Conservation (phyloP, 2,797 vertebrate species). For the Euphonia xanthogaster region DNA sequence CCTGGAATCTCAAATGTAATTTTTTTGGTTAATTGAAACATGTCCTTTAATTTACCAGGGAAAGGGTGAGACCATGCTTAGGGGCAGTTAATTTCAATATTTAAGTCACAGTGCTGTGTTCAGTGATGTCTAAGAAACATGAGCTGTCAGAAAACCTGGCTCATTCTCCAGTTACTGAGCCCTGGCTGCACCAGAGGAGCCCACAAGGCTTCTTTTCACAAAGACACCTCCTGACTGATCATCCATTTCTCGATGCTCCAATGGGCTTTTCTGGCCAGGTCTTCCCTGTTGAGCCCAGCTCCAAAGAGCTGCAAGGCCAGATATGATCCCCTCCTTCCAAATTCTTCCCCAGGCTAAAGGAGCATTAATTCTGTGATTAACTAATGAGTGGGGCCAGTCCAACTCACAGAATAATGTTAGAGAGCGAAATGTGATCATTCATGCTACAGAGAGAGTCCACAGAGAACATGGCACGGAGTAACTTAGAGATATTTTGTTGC, state of each 20-base stretch:
- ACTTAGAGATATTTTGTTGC: not conserved
- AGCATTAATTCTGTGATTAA: not conserved
- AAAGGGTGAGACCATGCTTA: not conserved
- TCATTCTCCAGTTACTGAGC: not conserved
- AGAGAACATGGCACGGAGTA: not conserved
- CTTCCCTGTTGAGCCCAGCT: not conserved
- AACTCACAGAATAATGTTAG: fast-evolving
- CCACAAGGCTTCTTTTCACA: not conserved
- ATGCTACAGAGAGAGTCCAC: not conserved
- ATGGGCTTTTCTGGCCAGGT: not conserved
- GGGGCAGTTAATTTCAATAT: not conserved
- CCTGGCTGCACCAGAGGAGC: not conserved
- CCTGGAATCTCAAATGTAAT: not conserved
- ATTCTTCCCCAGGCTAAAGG: not conserved
- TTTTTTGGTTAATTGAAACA: not conserved
- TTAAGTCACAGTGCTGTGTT: not conserved
- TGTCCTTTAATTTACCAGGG: not conserved
- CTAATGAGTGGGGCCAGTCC: not conserved
- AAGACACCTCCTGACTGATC: fast-evolving
- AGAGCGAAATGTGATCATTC: not conserved
- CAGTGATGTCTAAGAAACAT: not conserved
- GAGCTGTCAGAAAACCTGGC: not conserved
- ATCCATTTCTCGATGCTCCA: not conserved
- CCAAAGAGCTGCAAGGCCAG: not conserved
- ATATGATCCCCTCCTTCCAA: not conserved